Evolutionary conservation across 2,113 vertebrate species (phyloP).

Genomic region (Pelecanoides urinatrix): DNA sequence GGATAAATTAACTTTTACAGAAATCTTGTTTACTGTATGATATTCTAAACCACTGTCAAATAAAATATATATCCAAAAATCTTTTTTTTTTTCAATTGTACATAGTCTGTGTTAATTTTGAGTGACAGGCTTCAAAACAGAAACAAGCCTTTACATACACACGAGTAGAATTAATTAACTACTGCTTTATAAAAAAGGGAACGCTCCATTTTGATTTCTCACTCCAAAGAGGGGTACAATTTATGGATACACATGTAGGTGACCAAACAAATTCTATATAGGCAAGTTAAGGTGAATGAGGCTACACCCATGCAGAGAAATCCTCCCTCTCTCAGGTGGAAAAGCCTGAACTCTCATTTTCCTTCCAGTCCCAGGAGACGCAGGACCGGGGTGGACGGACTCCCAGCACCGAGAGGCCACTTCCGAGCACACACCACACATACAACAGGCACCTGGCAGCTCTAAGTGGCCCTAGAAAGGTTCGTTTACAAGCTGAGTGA

Average conservation of each 20-base stretch:
- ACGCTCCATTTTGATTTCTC: not conserved
- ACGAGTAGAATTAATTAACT: not conserved
- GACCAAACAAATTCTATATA: not conserved
- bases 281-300: not conserved
- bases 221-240: not conserved
- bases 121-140: not conserved
- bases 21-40: constrained; percentile 99
- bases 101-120: constrained; percentile 60
- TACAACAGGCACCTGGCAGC: not conserved
- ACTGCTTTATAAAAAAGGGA: not conserved
- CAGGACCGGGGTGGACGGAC: not conserved
- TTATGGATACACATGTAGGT: not conserved
- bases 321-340: too few relatives aligned
- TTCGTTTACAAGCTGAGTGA: not conserved
- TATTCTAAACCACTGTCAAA: constrained; percentile 99
- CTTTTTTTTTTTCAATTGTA: constrained; percentile 70
- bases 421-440: not conserved
- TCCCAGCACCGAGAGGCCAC: not conserved
- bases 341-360: not conserved
- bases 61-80: constrained; percentile 95
- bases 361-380: not conserved
- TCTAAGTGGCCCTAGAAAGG: not conserved
- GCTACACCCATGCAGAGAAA: not conserved
- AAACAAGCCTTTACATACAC: not conserved
- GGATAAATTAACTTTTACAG: constrained; percentile 99